phyloP scores from a whole-genome alignment of 2,888 invertebrate species.

The Sinopyrophorus schimmeli region DNA sequence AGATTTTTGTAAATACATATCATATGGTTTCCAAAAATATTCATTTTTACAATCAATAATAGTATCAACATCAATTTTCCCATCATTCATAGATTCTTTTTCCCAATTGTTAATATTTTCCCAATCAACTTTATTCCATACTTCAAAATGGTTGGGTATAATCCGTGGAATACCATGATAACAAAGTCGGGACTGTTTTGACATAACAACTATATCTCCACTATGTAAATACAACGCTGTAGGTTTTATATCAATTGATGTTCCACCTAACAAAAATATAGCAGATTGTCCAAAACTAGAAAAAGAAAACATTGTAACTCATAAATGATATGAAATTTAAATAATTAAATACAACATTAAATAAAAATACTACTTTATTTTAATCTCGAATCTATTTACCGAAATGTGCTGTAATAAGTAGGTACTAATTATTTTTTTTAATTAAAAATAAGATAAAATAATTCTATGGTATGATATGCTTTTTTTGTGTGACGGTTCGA shows the following conservation, averaged over 20 bases:
- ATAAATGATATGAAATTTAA: too few species aligned
- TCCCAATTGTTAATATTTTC: too few species aligned
- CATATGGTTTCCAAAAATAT: constrained; percentile 60
- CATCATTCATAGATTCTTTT: constrained; percentile 39
- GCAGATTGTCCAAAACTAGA: constrained; percentile 94
- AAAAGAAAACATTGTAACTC: too few species aligned
- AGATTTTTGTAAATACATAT: constrained; percentile 67
- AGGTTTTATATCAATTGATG: constrained; percentile 67
- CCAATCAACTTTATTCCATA: constrained; percentile 55
- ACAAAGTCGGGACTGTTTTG: constrained; percentile 76
- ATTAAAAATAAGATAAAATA: too few species aligned
- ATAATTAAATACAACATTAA: too few species aligned
- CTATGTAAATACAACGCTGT: constrained; percentile 76
- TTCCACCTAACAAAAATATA: constrained; percentile 90
- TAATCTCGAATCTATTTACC: too few species aligned
- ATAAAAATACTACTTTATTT: too few species aligned
- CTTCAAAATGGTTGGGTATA: constrained; percentile 56
- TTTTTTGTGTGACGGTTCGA: too few species aligned
- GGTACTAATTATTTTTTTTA: too few species aligned
- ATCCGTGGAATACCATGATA: constrained; percentile 96
- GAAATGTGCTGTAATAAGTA: too few species aligned
- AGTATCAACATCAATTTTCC: constrained; percentile 36
- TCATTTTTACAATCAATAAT: constrained; percentile 48
- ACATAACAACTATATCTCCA: constrained; percentile 93
- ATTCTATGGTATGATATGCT: too few species aligned